A percentile compares a stretch with the other conserved stretches of the same genome.
phyloP scores from a whole-genome alignment of 2,888 invertebrate species.

The Tigriopus californicus region DNA sequence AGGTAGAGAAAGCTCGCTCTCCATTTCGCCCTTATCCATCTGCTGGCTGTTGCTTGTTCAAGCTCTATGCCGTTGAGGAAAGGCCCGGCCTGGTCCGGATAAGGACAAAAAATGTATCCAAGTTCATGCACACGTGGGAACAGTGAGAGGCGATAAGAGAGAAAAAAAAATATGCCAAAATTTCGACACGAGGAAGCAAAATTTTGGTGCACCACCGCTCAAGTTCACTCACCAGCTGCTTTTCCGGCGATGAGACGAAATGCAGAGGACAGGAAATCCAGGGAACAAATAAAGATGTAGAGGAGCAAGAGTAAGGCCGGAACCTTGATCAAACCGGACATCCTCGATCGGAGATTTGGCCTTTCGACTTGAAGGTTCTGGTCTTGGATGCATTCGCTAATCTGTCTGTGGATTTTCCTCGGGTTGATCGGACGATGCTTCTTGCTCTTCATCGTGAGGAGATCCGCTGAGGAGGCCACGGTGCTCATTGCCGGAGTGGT shows the following conservation, averaged over 20 bases:
- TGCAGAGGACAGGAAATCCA: constrained; percentile 27
- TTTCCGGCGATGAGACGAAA: constrained; percentile 28
- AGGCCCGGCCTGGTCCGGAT: no score
- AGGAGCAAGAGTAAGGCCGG: constrained; percentile 22
- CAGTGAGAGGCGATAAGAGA: neutral
- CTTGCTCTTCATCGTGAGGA: no score
- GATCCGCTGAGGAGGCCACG: no score
- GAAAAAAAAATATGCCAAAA: neutral
- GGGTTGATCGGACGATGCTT: neutral
- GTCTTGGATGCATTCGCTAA: neutral
- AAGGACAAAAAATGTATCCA: neutral
- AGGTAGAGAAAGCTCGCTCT: neutral
- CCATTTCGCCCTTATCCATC: neutral
- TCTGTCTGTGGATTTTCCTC: neutral
- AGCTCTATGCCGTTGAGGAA: no score
- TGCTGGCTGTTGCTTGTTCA: no score
- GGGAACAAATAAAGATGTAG: constrained; percentile 30
- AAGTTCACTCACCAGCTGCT: constrained; percentile 18
- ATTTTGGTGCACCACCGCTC: neutral
- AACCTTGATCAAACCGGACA: constrained; percentile 15
- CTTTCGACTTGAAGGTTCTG: neutral
- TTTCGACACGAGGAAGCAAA: neutral
- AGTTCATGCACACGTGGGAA: neutral
- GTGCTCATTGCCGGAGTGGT: no score
- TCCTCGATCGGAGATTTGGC: neutral